A percentile compares a stretch with the other conserved stretches of the same genome.
Conservation (phyloP, 2,888 invertebrate species). For the Fragum fragum region DNA sequence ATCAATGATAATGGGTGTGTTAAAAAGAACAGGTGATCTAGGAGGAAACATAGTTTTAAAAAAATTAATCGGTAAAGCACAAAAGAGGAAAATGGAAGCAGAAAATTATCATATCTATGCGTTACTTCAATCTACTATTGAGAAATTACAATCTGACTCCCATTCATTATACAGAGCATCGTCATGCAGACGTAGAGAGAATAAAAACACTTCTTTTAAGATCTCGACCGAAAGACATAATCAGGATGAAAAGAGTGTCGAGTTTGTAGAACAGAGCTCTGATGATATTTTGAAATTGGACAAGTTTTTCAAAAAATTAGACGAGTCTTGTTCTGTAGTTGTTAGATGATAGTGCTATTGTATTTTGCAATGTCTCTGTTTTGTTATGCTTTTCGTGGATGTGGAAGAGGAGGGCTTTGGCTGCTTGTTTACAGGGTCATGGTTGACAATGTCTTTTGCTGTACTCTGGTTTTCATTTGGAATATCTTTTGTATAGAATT, state of each 20-base stretch:
- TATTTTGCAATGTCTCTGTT: too few species aligned
- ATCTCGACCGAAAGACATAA: not conserved
- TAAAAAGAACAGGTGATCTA: not conserved
- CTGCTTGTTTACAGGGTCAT: too few species aligned
- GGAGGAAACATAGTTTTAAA: conserved; percentile 31
- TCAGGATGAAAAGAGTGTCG: not conserved
- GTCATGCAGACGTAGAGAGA: too few species aligned
- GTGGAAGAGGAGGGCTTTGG: too few species aligned
- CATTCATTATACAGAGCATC: too few species aligned
- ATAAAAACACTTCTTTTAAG: too few species aligned
- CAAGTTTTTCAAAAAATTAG: conserved; percentile 53
- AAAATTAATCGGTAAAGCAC: conserved; percentile 53
- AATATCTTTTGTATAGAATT: too few species aligned
- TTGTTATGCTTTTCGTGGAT: too few species aligned
- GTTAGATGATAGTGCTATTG: too few species aligned
- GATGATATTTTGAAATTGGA: conserved; percentile 51
- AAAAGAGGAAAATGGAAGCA: conserved; percentile 51
- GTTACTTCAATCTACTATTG: conserved; percentile 58
- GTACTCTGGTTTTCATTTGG: too few species aligned
- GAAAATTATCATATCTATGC: conserved; percentile 63
- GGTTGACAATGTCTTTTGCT: too few species aligned
- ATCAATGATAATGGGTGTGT: not conserved
- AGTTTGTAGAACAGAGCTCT: not conserved
- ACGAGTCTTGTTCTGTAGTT: not conserved
- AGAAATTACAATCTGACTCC: conserved; percentile 39